Percentiles rank a stretch among this genome's conserved stretches.
Evolutionary conservation across 2,888 invertebrate genomes (phyloP).

Genomic region (Ophion obscuratus): DNA sequence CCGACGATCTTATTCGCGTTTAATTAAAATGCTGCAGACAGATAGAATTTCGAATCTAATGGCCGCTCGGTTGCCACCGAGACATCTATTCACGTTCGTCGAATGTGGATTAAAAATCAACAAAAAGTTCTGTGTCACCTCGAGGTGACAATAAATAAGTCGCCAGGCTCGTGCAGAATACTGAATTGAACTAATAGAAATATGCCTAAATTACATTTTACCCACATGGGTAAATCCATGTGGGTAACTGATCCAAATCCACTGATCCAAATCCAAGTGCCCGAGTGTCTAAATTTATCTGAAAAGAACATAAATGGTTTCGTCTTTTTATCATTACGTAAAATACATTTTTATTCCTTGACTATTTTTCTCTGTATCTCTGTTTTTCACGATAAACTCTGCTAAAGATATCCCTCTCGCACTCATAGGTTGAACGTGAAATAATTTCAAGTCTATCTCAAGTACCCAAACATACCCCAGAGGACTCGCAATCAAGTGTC

Average conservation of each 20-base stretch:
- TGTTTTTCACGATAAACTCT: no score
- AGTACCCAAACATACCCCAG: neutral
- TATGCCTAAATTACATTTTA: neutral
- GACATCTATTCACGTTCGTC: conserved; percentile 30
- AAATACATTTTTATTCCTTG: no score
- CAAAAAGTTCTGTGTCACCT: neutral
- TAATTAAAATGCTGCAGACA: conserved; percentile 40
- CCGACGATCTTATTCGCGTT: conserved; percentile 42
- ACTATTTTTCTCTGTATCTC: no score
- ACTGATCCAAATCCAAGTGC: no score
- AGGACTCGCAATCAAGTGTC: neutral
- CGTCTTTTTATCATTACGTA: no score
- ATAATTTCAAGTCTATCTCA: neutral
- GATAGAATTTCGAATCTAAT: conserved; percentile 15
- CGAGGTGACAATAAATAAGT: neutral
- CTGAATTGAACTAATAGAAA: neutral
- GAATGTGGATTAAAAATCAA: conserved; percentile 1
- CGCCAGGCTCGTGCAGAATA: neutral
- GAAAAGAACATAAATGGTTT: no score
- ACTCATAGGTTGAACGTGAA: no score
- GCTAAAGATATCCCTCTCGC: no score
- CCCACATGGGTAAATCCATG: no score
- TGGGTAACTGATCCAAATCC: no score
- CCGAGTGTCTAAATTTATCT: no score
- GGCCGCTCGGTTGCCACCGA: neutral